Evolutionary conservation across 2,888 invertebrate genomes (phyloP).

Genomic region (Meandrusa payeni): DNA sequence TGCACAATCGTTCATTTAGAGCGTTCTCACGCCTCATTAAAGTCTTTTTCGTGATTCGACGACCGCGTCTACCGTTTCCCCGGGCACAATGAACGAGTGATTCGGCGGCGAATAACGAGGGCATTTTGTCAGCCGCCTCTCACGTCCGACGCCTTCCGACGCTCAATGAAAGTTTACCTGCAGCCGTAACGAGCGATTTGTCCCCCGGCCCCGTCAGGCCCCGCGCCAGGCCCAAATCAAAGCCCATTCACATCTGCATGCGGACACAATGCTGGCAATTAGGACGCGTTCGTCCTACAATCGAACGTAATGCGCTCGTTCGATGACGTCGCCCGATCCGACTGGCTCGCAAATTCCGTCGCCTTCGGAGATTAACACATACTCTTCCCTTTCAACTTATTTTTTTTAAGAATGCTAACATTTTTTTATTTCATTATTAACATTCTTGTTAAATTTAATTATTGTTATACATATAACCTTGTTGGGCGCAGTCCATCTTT

Average conservation of each 20-base stretch:
- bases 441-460: too few species aligned
- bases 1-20: conserved; percentile 77
- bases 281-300: conserved; percentile 75
- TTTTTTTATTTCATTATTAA: too few species aligned
- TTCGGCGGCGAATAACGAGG: conserved; percentile 81
- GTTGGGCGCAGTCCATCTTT: too few species aligned
- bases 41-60: conserved; percentile 77
- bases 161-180: conserved; percentile 82
- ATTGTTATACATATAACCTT: too few species aligned
- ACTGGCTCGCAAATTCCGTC: conserved; percentile 36
- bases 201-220: conserved; percentile 71
- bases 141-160: conserved; percentile 81
- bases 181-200: conserved; percentile 81
- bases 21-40: conserved; percentile 80
- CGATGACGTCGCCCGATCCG: conserved; percentile 55
- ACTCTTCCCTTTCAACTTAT: too few species aligned
- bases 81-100: conserved; percentile 79
- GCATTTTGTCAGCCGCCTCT: conserved; percentile 80
- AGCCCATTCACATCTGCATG: conserved; percentile 82
- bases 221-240: conserved; percentile 74
- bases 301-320: conserved; percentile 76
- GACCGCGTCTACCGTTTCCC: conserved; percentile 80
- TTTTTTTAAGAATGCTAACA: too few species aligned
- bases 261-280: conserved; percentile 81
- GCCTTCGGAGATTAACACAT: conserved; percentile 20